Base-by-base conservation (phyloP, 2,113 vertebrate genomes). In the Centrocercus urophasianus region DNA sequence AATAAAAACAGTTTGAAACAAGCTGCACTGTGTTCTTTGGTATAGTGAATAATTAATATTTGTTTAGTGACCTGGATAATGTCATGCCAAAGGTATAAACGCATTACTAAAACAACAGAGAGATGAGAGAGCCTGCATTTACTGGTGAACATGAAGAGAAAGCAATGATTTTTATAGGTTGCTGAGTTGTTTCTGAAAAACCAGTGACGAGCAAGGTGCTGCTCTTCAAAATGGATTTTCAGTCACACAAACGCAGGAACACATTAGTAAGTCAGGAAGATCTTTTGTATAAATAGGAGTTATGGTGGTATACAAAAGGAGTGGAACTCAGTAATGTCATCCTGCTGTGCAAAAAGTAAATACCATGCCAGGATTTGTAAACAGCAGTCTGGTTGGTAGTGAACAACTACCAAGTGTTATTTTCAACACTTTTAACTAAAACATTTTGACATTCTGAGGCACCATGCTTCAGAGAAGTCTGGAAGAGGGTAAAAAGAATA, bases 281-380 rank as follows among this genome's bases (percentile, higher is more conserved):
- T 54, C 11, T 34, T 6, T 74, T 30, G 12, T 78, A 9, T 30
- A 69, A 76, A 13, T 81, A 38, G 40, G 16, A 3, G 2, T 24
- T 71, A 24, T 32, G 67, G 30, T 22, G 34, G 12, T 56, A 27
- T 13, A 47, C 14, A 77, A 69, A 59, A 73, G 13, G 42, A 71
- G 59, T 7, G 40, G 38, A 34, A 69, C 13, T 59, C 47, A 84
- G 8, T 74, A 38, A 21, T 3, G 4, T n/a, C 50, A 56, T 69
- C 42, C 34, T 82, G 14, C 77, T 81, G 34, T 64, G 38, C 47
- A n/a, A 67, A 74, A 90, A 87, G 24, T 50, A 84, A 84, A 78
- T 67, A 34, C 11, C 11, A 10, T 56, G 11, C 5, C 34, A 73
- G 17, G 25, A 60, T 82, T 92, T 93, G 75, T 28, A 71, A 74